These are phyloP conservation scores for Aplidium turbinatum DNA, from an alignment of 23 tunicate genomes.

Conservation along the genomic window DNA sequence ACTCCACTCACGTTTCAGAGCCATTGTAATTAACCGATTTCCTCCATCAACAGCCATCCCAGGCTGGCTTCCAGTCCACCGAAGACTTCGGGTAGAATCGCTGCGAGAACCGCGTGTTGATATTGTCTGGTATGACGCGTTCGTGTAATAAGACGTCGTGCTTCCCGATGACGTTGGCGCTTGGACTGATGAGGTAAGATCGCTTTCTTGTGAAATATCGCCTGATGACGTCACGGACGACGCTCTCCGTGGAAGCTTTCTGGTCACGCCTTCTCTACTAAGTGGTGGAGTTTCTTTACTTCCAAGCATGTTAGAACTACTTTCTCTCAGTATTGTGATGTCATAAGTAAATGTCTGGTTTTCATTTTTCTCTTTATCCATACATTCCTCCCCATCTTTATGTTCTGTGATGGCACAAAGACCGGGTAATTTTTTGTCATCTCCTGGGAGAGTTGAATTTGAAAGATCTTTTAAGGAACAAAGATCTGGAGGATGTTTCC, in stretches of 20 bases:
- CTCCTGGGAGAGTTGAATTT: too few species aligned
- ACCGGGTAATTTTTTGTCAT: not conserved
- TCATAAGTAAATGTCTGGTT: too few species aligned
- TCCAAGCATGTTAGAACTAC: too few species aligned
- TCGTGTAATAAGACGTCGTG: slow-evolving; percentile 4
- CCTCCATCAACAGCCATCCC: slow-evolving; percentile 26
- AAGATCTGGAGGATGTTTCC: too few species aligned
- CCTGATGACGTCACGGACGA: slow-evolving; percentile 37
- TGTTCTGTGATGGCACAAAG: slow-evolving; percentile 33
- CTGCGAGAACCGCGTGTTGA: slow-evolving; percentile 1
- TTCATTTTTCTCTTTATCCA: too few species aligned
- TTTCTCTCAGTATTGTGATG: too few species aligned
- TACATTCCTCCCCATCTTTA: not conserved
- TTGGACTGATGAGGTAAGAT: not conserved
- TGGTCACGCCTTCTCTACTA: not conserved
- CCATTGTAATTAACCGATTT: slow-evolving; percentile 40
- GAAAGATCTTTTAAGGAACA: too few species aligned
- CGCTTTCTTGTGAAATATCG: not conserved
- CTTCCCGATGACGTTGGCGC: not conserved
- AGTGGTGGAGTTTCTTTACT: too few species aligned
- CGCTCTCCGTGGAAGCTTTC: not conserved
- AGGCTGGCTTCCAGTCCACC: slow-evolving; percentile 12
- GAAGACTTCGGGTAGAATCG: not conserved
- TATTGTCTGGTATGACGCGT: slow-evolving; percentile 26
- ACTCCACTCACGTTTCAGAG: slow-evolving; percentile 74